phyloP scores from a whole-genome alignment of 37 sponge, comb jelly and placozoan species.

The Tethya wilhelma region DNA sequence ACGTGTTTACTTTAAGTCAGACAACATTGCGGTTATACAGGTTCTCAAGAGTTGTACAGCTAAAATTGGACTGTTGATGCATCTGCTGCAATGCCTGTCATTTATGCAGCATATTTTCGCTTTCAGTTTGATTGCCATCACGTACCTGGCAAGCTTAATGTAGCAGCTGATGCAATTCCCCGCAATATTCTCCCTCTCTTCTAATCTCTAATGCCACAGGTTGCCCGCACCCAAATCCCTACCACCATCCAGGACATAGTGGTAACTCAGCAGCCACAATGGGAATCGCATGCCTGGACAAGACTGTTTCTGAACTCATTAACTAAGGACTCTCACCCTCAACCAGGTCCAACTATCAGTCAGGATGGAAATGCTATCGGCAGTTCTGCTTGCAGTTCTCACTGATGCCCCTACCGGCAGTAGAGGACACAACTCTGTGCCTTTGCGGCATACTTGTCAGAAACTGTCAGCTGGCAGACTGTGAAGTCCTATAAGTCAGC shows the following conservation, averaged over 20 bases:
- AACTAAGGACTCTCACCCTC: not conserved
- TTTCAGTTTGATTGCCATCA: constrained; percentile 26
- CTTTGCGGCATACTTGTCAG: no score
- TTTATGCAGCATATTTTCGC: constrained; percentile 26
- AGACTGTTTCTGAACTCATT: not conserved
- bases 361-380: no score
- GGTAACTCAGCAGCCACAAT: constrained; percentile 17
- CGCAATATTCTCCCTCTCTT: constrained; percentile 36
- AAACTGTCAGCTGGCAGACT: no score
- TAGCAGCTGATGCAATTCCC: constrained; percentile 38
- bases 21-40: no score
- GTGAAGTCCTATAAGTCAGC: no score
- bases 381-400: no score
- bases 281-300: constrained; percentile 15
- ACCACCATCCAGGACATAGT: constrained; percentile 9
- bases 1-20: no score
- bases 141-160: constrained; percentile 52
- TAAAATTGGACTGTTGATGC: constrained; percentile 20
- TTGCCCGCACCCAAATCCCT: not conserved
- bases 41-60: no score
- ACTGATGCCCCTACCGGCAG: no score
- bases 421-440: no score
- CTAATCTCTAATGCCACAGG: constrained; percentile 17
- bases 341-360: no score
- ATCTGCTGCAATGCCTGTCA: constrained; percentile 53